Conservation (phyloP, 2,888 invertebrate species). For the Fragum whitleyi region DNA sequence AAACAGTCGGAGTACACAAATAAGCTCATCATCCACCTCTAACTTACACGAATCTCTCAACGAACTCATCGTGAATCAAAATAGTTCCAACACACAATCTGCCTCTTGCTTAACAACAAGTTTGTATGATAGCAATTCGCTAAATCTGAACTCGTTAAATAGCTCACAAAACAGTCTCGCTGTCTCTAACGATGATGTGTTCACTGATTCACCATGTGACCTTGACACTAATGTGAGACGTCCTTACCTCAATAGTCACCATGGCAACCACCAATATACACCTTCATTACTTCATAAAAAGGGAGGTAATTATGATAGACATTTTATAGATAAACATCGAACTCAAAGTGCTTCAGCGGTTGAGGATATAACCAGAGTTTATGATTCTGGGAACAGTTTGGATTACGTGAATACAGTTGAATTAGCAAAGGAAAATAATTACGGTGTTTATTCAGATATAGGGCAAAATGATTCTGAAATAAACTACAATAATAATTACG, state of each 20-base stretch:
- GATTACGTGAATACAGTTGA: conserved; percentile 65
- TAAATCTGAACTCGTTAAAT: conserved; percentile 63
- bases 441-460: conserved; percentile 46
- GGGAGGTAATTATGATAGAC: not conserved
- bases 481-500: conserved; percentile 61
- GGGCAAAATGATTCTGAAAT: conserved; percentile 49
- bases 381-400: conserved; percentile 30
- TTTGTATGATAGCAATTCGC: conserved; percentile 52
- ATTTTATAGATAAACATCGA: conserved; percentile 58
- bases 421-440: conserved; percentile 60
- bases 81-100: conserved; percentile 41
- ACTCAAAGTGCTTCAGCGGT: conserved; percentile 76
- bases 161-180: conserved; percentile 62
- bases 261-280: conserved; percentile 18
- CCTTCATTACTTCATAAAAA: conserved; percentile 21
- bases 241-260: conserved; percentile 14
- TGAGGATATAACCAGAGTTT: conserved; percentile 68
- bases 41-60: conserved; percentile 43
- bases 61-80: conserved; percentile 28
- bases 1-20: conserved; percentile 23
- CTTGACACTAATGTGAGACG: conserved; percentile 17
- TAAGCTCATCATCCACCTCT: conserved; percentile 49
- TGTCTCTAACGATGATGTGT: conserved; percentile 72
- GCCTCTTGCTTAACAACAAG: conserved; percentile 56
- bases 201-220: conserved; percentile 61